These are phyloP conservation scores for Clistopyga incitator DNA, from an alignment of 2,888 invertebrate species.

Conservation along the genomic window DNA sequence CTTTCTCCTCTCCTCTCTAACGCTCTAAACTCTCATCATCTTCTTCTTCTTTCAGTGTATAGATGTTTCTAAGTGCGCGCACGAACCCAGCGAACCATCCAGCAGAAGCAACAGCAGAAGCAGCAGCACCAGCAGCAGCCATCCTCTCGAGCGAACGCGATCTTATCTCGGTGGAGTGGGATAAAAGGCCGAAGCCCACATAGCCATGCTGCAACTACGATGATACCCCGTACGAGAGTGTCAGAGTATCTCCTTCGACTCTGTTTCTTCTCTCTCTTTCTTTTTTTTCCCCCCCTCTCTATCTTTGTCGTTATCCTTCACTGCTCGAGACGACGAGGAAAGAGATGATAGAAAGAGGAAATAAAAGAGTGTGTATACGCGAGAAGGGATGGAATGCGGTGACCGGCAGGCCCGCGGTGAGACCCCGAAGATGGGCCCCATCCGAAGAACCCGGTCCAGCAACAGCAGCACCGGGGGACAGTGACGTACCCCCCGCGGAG, in stretches of 20 bases:
- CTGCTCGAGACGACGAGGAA: slow-evolving; percentile 43
- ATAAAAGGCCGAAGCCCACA: slow-evolving; percentile 81
- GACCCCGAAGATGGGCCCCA: slow-evolving; percentile 65
- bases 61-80: slow-evolving; percentile 65
- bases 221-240: slow-evolving; percentile 81
- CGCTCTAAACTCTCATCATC: slow-evolving; percentile 21
- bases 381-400: slow-evolving; percentile 79
- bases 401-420: slow-evolving; percentile 77
- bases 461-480: slow-evolving; percentile 77
- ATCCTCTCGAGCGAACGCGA: slow-evolving; percentile 72
- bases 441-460: slow-evolving; percentile 65
- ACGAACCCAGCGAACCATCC: slow-evolving; percentile 18
- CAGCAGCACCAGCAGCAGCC: slow-evolving; percentile 42
- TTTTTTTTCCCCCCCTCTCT: slow-evolving; percentile 11
- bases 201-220: slow-evolving; percentile 77
- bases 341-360: slow-evolving; percentile 64
- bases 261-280: slow-evolving; percentile 40
- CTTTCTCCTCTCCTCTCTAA: slow-evolving; percentile 12
- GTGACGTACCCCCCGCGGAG: slow-evolving; percentile 83
- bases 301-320: slow-evolving; percentile 1
- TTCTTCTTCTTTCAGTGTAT: slow-evolving; percentile 37
- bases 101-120: slow-evolving; percentile 11
- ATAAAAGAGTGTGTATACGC: slow-evolving; percentile 53
- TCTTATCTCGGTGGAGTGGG: slow-evolving; percentile 81
- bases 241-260: slow-evolving; percentile 76